These are phyloP conservation scores for Neoscelio sp. DNA, from an alignment of 2,888 invertebrate species.

Conservation along the genomic window DNA sequence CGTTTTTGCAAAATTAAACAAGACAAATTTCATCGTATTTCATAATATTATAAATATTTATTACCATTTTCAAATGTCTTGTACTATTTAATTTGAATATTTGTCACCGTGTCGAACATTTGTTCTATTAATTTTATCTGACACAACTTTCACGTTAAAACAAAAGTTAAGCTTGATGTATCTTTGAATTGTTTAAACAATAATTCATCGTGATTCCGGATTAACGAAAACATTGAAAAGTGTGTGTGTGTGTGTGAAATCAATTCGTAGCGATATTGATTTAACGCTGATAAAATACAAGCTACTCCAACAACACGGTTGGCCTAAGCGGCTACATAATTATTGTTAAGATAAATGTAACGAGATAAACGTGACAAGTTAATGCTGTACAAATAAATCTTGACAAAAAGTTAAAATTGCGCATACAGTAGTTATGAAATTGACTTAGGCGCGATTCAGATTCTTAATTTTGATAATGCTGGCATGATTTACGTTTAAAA, in stretches of 20 bases:
- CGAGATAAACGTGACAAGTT: slow-evolving; percentile 68
- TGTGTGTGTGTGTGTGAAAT: no score
- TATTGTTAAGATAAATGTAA: slow-evolving; percentile 67
- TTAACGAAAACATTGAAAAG: not conserved
- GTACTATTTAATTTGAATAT: no score
- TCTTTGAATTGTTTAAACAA: no score
- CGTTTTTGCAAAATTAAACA: no score
- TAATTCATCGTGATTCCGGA: no score
- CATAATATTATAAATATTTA: no score
- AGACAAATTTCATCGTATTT: no score
- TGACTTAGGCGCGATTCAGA: slow-evolving; percentile 52
- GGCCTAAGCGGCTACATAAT: slow-evolving; percentile 50
- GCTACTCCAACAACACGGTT: slow-evolving; percentile 45
- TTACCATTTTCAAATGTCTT: no score
- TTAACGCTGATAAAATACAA: slow-evolving; percentile 60
- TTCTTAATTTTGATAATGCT: slow-evolving; percentile 50
- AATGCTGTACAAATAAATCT: slow-evolving; percentile 60
- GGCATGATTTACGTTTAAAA: slow-evolving; percentile 15
- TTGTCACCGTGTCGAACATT: no score
- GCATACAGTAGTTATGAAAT: slow-evolving; percentile 50
- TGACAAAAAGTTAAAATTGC: slow-evolving; percentile 47
- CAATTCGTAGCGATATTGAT: slow-evolving; percentile 60
- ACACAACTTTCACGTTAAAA: no score
- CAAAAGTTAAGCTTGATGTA: no score
- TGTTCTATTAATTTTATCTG: no score